Evolutionary conservation across 2,888 invertebrate species (phyloP).

Genomic region (Brachyopa scutellaris): DNA sequence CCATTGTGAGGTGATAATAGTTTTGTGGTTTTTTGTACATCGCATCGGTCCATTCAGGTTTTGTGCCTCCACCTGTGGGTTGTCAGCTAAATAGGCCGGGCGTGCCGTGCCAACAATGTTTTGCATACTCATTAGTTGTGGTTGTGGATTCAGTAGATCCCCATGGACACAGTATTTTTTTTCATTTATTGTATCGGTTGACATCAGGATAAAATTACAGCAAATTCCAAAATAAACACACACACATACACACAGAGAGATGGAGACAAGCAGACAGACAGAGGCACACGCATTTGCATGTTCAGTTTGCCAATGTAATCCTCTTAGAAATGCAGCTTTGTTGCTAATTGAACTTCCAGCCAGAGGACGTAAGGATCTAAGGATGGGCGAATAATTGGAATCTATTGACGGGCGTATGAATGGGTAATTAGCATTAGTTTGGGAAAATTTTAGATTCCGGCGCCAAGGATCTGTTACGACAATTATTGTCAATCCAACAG

Average conservation of each 20-base stretch:
- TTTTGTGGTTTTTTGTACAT: slow-evolving; percentile 39
- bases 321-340: slow-evolving; percentile 24
- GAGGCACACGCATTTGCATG: slow-evolving; percentile 12
- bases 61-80: slow-evolving; percentile 6
- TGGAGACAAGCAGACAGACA: no score
- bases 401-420: slow-evolving; percentile 31
- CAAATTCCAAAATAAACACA: not conserved
- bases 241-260: not conserved
- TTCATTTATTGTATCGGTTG: not conserved
- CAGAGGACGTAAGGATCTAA: slow-evolving; percentile 1
- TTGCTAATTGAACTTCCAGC: slow-evolving; percentile 35
- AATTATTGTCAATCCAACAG: not conserved
- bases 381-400: slow-evolving; percentile 15
- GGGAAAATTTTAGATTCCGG: not conserved
- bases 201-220: not conserved
- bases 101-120: slow-evolving; percentile 35
- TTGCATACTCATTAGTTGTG: slow-evolving; percentile 60
- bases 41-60: not conserved
- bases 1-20: slow-evolving; percentile 50
- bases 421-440: slow-evolving; percentile 8
- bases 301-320: slow-evolving; percentile 24
- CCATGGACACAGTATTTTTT: not conserved
- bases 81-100: no score
- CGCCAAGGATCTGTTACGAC: not conserved
- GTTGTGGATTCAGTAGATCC: slow-evolving; percentile 37